These are phyloP conservation scores for Saturnia pavonia DNA, from an alignment of 2,888 invertebrate genomes.

Conservation along the genomic window DNA sequence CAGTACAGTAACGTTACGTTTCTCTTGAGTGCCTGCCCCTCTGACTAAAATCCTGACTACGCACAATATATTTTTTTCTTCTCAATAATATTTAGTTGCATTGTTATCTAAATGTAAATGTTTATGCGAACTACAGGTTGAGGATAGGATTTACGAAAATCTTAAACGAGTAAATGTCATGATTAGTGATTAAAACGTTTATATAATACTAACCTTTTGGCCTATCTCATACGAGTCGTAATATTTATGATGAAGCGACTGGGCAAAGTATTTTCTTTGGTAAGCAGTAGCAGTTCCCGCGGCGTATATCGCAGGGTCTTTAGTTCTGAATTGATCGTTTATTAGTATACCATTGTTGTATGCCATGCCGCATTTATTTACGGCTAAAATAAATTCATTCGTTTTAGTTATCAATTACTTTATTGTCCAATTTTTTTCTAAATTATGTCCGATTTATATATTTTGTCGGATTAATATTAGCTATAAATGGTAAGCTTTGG, in stretches of 20 bases:
- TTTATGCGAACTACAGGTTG: too few species aligned
- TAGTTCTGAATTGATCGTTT: slow-evolving; percentile 83
- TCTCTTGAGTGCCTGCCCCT: too few species aligned
- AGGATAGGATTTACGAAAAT: too few species aligned
- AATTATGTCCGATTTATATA: not conserved
- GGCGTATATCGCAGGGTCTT: slow-evolving; percentile 84
- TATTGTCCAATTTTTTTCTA: not conserved
- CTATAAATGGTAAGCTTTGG: too few species aligned
- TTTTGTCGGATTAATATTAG: too few species aligned
- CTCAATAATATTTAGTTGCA: too few species aligned
- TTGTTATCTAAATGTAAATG: too few species aligned
- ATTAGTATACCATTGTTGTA: slow-evolving; percentile 85
- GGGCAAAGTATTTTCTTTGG: slow-evolving; percentile 76
- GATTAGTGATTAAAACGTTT: not conserved
- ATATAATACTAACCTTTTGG: slow-evolving; percentile 60
- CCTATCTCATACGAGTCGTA: slow-evolving; percentile 85
- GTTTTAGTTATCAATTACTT: not conserved
- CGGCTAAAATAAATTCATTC: slow-evolving; percentile 61
- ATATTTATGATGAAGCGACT: slow-evolving; percentile 79
- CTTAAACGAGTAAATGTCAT: too few species aligned
- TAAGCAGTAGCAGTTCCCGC: slow-evolving; percentile 86
- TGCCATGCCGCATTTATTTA: slow-evolving; percentile 78
- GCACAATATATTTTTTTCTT: too few species aligned
- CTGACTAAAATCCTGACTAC: too few species aligned
- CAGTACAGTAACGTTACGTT: too few species aligned